Conservation (phyloP, 2,888 invertebrate genomes). For the Tetragonisca angustula region DNA sequence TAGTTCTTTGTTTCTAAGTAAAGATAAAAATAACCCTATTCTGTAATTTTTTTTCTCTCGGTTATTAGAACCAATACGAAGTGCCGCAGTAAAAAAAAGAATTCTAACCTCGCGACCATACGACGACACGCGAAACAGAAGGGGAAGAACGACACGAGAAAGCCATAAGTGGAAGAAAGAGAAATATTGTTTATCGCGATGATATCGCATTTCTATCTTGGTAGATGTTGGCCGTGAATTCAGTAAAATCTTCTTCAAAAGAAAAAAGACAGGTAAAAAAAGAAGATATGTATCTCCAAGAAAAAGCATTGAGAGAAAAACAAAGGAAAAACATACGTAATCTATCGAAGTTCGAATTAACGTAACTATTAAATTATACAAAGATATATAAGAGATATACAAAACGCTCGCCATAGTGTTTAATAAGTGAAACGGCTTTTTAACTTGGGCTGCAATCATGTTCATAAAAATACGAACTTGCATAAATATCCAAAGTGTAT, state of each 20-base stretch:
- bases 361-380: too few relatives aligned
- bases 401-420: too few relatives aligned
- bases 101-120: background rate
- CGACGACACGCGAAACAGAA: constrained; percentile 14
- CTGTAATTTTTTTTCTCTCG: background rate
- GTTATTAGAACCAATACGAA: constrained; percentile 3
- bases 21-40: background rate
- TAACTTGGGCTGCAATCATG: too few relatives aligned
- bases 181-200: constrained; percentile 57
- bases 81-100: constrained; percentile 17
- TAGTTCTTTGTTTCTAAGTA: background rate
- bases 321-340: background rate
- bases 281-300: background rate
- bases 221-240: constrained; percentile 50
- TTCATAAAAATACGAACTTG: too few relatives aligned
- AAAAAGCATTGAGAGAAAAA: background rate
- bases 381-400: too few relatives aligned
- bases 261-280: constrained; percentile 20
- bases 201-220: constrained; percentile 56
- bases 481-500: too few relatives aligned
- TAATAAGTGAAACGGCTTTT: too few relatives aligned
- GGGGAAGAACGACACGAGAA: background rate
- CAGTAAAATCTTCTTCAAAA: constrained; percentile 34
- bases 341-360: background rate
- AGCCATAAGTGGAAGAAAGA: constrained; percentile 40